These are phyloP conservation scores for Chelonia mydas DNA, from an alignment of 2,797 vertebrate species.

Conservation along the genomic window DNA sequence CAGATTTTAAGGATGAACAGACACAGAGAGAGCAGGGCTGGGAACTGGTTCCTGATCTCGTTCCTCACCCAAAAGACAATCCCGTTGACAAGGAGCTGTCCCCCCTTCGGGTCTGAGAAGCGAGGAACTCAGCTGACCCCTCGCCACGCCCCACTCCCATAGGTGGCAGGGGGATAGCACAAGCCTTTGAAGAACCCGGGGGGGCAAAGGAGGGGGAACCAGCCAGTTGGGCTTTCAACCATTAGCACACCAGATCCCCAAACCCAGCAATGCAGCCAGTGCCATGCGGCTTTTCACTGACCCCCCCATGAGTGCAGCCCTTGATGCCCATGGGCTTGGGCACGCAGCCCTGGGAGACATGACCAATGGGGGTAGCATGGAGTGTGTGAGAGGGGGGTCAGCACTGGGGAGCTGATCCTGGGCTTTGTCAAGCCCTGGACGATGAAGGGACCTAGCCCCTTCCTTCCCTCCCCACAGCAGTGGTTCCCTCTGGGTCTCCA, in stretches of 20 bases:
- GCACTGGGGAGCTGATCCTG: fast-evolving
- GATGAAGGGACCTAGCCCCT: neutral
- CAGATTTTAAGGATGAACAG: fast-evolving
- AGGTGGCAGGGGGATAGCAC: neutral
- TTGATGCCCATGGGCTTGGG: neutral
- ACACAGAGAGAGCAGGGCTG: neutral
- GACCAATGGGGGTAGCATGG: fast-evolving
- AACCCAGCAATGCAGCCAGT: neutral
- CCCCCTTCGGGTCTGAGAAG: neutral
- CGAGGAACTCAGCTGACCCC: fast-evolving
- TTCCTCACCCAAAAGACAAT: no score
- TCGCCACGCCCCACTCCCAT: fast-evolving
- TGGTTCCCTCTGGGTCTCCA: neutral
- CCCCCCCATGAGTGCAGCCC: fast-evolving
- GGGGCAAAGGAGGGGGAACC: fast-evolving
- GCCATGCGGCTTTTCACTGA: neutral
- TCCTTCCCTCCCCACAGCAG: neutral
- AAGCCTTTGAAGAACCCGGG: neutral
- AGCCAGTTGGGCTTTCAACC: neutral
- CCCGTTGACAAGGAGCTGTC: neutral
- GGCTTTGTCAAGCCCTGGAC: neutral
- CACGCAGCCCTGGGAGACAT: fast-evolving
- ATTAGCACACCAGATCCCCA: fast-evolving
- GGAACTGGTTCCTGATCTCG: neutral
- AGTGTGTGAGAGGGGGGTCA: neutral